phyloP scores from a whole-genome alignment of 2,888 invertebrate genomes.

The Merodon equestris region DNA sequence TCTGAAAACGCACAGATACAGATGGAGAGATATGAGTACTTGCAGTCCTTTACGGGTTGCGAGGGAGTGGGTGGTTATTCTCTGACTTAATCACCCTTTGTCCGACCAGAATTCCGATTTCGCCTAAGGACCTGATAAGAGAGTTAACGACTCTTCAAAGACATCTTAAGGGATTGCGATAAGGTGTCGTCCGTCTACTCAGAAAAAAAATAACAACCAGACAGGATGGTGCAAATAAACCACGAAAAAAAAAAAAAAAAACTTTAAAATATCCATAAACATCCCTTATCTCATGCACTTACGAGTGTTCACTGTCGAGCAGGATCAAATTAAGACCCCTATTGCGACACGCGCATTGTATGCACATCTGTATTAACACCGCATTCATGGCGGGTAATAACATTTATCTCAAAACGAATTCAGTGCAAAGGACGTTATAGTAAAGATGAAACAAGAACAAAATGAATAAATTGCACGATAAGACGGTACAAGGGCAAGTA shows the following conservation, averaged over 20 bases:
- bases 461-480: constrained; percentile 58
- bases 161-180: constrained; percentile 39
- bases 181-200: constrained; percentile 1
- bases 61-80: no score
- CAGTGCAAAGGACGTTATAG: constrained; percentile 63
- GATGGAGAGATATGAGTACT: no score
- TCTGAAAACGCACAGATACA: constrained; percentile 28
- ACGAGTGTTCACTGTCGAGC: background rate
- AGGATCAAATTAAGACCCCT: constrained; percentile 39
- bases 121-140: constrained; percentile 47
- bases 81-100: constrained; percentile 38
- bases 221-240: no score
- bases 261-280: constrained; percentile 44
- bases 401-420: constrained; percentile 66
- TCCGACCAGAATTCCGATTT: constrained; percentile 51
- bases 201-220: no score
- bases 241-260: constrained; percentile 3
- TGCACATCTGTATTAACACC: constrained; percentile 67
- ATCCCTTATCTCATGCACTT: constrained; percentile 48
- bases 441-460: constrained; percentile 22
- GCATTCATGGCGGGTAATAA: constrained; percentile 63
- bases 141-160: constrained; percentile 35
- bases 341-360: constrained; percentile 40
- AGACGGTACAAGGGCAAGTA: constrained; percentile 9
- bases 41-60: no score